phyloP scores from a whole-genome alignment of 2,888 invertebrate species.

The Nephrotoma flavescens region DNA sequence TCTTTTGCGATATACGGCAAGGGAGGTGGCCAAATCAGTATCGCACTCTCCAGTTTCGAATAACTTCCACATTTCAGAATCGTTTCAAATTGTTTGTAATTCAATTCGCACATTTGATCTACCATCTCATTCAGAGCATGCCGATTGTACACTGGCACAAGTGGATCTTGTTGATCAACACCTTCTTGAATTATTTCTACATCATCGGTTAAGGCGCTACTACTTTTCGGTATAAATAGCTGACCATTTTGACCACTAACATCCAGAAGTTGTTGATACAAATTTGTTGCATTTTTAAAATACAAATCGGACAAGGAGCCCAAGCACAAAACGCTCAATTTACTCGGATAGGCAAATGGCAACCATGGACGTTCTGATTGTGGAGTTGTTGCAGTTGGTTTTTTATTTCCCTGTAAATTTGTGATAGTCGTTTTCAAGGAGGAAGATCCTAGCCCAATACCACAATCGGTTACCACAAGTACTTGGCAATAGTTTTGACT shows the following conservation, averaged over 20 bases:
- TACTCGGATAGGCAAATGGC: conserved; percentile 67
- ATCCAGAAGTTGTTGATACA: conserved; percentile 67
- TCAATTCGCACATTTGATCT: conserved; percentile 52
- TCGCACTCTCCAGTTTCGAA: conserved; percentile 48
- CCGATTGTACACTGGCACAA: conserved; percentile 6
- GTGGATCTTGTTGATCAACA: background rate
- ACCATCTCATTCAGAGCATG: conserved; percentile 35
- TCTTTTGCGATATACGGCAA: conserved; percentile 27
- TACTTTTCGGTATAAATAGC: conserved; percentile 40
- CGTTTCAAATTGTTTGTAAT: conserved; percentile 59
- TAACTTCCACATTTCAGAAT: conserved; percentile 51
- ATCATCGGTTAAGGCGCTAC: background rate
- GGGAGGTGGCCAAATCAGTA: conserved; percentile 61
- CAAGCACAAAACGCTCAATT: conserved; percentile 60
- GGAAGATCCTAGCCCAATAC: conserved; percentile 48
- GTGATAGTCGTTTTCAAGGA: conserved; percentile 44
- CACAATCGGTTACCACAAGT: conserved; percentile 62
- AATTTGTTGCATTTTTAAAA: conserved; percentile 25
- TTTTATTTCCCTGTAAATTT: conserved; percentile 30
- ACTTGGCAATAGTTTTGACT: conserved; percentile 72
- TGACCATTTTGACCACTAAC: conserved; percentile 51
- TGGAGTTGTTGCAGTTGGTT: conserved; percentile 11
- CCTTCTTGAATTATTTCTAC: background rate
- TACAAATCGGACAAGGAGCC: conserved; percentile 47
- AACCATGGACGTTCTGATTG: conserved; percentile 41